Evolutionary conservation across 35 echinoderm and acorn worm genomes (phyloP).

Genomic region (Amphiura filiformis): DNA sequence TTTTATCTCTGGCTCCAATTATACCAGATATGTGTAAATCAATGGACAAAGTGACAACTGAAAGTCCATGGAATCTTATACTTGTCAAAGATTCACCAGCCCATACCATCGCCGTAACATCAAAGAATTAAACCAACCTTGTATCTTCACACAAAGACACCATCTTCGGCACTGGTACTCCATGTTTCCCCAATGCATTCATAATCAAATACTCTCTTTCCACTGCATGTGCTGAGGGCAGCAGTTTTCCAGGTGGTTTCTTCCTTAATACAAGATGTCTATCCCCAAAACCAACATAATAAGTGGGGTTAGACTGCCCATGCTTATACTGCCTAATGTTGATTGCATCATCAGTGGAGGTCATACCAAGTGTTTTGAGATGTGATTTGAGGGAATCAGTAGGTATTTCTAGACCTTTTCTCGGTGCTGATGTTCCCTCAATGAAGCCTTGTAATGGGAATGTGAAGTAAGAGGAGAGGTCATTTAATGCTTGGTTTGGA

Average conservation of each 20-base stretch:
- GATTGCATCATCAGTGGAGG: neutral
- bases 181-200: constrained; percentile 76
- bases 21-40: no score
- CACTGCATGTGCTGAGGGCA: constrained; percentile 89
- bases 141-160: constrained; percentile 80
- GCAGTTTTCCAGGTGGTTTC: constrained; percentile 96
- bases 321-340: constrained; percentile 12
- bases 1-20: no score
- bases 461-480: constrained; percentile 34
- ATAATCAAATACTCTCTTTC: constrained; percentile 91
- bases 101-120: no score
- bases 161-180: constrained; percentile 85
- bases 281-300: constrained; percentile 73
- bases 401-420: constrained; percentile 77
- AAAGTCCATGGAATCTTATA: no score
- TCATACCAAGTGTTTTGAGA: neutral
- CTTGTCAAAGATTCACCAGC: no score
- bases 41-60: no score
- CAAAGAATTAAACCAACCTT: constrained; percentile 36
- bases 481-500: constrained; percentile 49
- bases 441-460: constrained; percentile 63
- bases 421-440: constrained; percentile 69
- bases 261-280: constrained; percentile 81
- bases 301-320: constrained; percentile 97
- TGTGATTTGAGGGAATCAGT: constrained; percentile 49